Conservation (phyloP, 2,888 invertebrate species). For the Cerceris rybyensis region DNA sequence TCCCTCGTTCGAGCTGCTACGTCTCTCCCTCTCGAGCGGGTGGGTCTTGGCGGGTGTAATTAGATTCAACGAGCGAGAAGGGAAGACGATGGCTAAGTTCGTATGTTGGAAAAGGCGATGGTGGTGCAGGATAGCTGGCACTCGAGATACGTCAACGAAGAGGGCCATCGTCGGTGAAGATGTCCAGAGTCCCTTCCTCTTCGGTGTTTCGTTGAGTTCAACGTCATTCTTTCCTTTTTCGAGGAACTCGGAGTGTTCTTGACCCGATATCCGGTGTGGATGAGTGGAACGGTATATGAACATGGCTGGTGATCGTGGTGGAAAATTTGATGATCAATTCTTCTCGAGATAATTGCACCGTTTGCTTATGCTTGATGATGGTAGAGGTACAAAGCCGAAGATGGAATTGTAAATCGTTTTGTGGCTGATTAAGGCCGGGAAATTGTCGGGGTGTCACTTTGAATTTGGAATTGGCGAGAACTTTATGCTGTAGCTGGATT, state of each 20-base stretch:
- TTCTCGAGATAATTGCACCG: neutral
- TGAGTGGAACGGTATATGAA: neutral
- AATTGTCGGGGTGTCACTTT: too few species aligned
- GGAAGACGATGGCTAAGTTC: conserved; percentile 62
- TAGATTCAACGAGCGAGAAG: conserved; percentile 81
- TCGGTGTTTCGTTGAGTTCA: neutral
- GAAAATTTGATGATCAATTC: neutral
- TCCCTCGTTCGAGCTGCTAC: conserved; percentile 34
- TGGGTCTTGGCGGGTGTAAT: conserved; percentile 79
- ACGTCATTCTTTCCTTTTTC: conserved; percentile 9
- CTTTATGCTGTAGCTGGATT: too few species aligned
- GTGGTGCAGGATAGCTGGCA: conserved; percentile 61
- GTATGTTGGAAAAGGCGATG: conserved; percentile 61
- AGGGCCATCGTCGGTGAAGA: conserved; percentile 60
- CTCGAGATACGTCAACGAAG: conserved; percentile 55
- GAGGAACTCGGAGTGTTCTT: neutral
- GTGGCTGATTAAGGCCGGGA: too few species aligned
- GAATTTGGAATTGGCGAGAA: too few species aligned
- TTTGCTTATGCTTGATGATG: neutral
- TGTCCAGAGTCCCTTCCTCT: conserved; percentile 53
- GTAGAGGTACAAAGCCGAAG: neutral
- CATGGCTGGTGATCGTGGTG: neutral
- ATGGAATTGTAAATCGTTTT: too few species aligned
- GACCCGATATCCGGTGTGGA: neutral
- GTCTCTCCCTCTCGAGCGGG: conserved; percentile 60